Base-by-base conservation (phyloP, 92 coral and sea anemone species). In the Epizoanthus scotinus region DNA sequence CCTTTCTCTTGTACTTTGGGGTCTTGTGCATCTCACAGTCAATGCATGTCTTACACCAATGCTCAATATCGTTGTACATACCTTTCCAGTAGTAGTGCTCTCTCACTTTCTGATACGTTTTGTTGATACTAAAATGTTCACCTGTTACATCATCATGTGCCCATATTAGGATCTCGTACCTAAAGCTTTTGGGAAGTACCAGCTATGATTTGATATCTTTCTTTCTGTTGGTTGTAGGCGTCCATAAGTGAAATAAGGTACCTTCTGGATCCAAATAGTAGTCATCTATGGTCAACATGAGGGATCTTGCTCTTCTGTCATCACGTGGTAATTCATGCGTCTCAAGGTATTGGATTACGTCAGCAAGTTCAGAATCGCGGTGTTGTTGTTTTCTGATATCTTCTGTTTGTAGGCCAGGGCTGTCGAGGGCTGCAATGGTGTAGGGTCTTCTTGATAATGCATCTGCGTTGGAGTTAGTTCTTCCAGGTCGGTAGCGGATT, bases 61-160 rank as follows among this genome's bases (percentile, higher is more conserved):
- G 44, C 64, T 70, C 78, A n/a, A 71, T 60, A 44, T 88, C 89
- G 22, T 80, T 83, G 50, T 52, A 78, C 91, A 88, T 88, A 20
- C 83, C 84, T 17, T 62, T 56, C 89, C 87, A 86, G 44, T 57
- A 89, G 56, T 81, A 89, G 0, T 75, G 81, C 19, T 47, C 73
- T 18, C 83, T 28, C 14, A 89, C 24, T 44, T 89, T 86, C 6
- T 75, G 85, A 47, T 86, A 89, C 19, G 89, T 85, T 56, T 89
- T 89, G n/a, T 73, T 71, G 19, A 73, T 17, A 10, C 92, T n/a
- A n/a, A n/a, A n/a, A n/a, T n/a, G n/a, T n/a, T n/a, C n/a, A n/a
- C n/a, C n/a, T n/a, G n/a, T n/a, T 86, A 84, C 62, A 20, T 74
- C 75, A 55, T 86, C 93, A 64, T 89, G 93, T 44, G 86, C 67